Percentiles rank a stretch among this genome's conserved stretches.
Conservation (phyloP, 2,888 invertebrate genomes). For the Oscheius myriophilus region DNA sequence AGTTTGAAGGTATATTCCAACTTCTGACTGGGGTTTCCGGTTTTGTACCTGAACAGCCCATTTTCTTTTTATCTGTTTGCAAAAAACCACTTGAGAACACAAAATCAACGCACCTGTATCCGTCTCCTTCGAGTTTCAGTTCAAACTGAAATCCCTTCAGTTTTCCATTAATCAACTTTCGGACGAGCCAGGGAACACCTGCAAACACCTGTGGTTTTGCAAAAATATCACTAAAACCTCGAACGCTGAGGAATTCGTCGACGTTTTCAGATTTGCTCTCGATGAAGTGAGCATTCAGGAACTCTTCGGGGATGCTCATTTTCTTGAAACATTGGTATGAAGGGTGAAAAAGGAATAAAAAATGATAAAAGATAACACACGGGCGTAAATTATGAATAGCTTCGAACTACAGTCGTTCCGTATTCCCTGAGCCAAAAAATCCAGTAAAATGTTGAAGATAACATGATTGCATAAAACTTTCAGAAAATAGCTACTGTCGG, state of each 20-base stretch:
- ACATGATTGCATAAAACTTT: too few species aligned
- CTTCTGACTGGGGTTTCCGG: constrained; percentile 10
- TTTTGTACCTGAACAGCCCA: constrained; percentile 23
- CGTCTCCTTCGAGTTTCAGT: constrained; percentile 21
- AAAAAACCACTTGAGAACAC: background rate
- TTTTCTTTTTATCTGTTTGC: background rate
- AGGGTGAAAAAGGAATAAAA: too few species aligned
- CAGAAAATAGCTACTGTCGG: constrained; percentile 1
- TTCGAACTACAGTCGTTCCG: too few species aligned
- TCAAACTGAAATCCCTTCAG: constrained; percentile 25
- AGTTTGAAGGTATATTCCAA: constrained; percentile 27
- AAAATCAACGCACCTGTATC: constrained; percentile 16
- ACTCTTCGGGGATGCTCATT: constrained; percentile 25
- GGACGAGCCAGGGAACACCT: constrained; percentile 28
- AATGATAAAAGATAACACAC: too few species aligned
- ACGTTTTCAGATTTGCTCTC: constrained; percentile 20
- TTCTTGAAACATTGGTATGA: background rate
- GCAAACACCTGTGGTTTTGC: background rate
- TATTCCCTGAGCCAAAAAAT: too few species aligned
- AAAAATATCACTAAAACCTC: constrained; percentile 3
- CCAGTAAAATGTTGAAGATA: too few species aligned
- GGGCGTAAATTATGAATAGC: too few species aligned
- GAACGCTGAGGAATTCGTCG: constrained; percentile 28
- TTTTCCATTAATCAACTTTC: constrained; percentile 24
- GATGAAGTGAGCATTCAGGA: constrained; percentile 21